Base-by-base conservation (phyloP, 2,888 invertebrate species). In the Patella caerulea region DNA sequence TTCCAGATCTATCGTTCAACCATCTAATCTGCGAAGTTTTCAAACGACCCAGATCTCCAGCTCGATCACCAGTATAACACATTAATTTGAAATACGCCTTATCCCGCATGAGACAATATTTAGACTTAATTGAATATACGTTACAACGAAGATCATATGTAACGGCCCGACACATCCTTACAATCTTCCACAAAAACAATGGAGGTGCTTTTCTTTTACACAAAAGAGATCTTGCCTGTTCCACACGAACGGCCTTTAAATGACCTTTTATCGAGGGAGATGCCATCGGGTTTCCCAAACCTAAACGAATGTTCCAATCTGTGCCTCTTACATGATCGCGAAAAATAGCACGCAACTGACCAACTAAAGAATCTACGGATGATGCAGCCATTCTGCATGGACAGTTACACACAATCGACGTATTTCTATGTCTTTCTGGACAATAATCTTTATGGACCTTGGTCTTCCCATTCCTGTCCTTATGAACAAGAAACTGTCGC, bases 221-320 rank as follows among this genome's bases (percentile, higher is more conserved):
- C n/a, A 65, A n/a, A 9, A 65, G 65, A 65, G 65, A n/a, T n/a
- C 7, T 65, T 19, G 65, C n/a, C 24, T 65, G 65, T n/a, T 65
- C 19, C 19, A 65, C n/a, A 65, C 11, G 11, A 19, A 65, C 65
- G 24, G 65, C 65, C 19, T 65, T n/a, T 2, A 65, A n/a, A 7
- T 65, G 65, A 9, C 65, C 24, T 19, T 65, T 65, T 19, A 65
- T 19, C 12, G 65, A 65, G 9, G 65, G 65, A 65, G 65, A 9
- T 19, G 65, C 65, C 65, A 65, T 65, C 19, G 65, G 65, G 19
- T 65, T 65, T 19, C 65, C 65, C 9, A 65, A 65, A 65, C 65
- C 65, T 11, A 65, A 65, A 2, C 9, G 11, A n/a, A 19, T 24
- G 19, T 19, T 65, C 65, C 65, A 65, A n/a, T 65, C 65, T n/a